These are phyloP conservation scores for Agrochola macilenta DNA, from an alignment of 2,888 invertebrate genomes.

Conservation along the genomic window DNA sequence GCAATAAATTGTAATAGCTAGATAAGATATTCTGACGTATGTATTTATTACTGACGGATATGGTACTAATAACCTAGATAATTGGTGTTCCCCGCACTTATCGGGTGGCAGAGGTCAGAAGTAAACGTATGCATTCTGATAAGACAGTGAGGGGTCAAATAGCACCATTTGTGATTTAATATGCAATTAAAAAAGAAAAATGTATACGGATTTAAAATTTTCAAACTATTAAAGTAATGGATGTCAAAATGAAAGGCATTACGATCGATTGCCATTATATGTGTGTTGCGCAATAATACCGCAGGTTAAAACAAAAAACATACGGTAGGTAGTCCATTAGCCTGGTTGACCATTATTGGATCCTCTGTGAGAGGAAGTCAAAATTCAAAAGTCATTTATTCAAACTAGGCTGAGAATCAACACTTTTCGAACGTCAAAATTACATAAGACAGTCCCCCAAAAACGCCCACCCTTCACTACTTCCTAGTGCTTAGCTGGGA, in stretches of 20 bases:
- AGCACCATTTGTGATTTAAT: background rate
- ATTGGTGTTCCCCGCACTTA: conserved; percentile 41
- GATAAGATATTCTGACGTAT: background rate
- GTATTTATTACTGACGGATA: background rate
- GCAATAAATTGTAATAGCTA: too few relatives aligned
- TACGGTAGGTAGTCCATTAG: background rate
- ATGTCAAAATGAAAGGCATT: background rate
- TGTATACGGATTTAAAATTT: background rate
- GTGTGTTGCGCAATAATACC: background rate
- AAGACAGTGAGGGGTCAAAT: background rate
- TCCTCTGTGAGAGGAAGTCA: too few relatives aligned
- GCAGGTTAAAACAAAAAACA: background rate
- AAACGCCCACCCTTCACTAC: too few relatives aligned
- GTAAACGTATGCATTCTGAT: background rate
- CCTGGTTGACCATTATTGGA: background rate
- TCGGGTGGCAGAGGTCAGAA: conserved; percentile 7
- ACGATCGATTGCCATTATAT: background rate
- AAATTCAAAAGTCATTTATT: too few relatives aligned
- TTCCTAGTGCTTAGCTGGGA: too few relatives aligned
- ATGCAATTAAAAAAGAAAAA: background rate
- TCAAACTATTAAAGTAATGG: background rate
- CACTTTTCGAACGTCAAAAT: too few relatives aligned
- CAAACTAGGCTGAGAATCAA: too few relatives aligned
- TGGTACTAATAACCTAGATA: background rate
- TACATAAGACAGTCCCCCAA: too few relatives aligned